phyloP scores from a whole-genome alignment of 2,888 invertebrate genomes.

The Tineola bisselliella region DNA sequence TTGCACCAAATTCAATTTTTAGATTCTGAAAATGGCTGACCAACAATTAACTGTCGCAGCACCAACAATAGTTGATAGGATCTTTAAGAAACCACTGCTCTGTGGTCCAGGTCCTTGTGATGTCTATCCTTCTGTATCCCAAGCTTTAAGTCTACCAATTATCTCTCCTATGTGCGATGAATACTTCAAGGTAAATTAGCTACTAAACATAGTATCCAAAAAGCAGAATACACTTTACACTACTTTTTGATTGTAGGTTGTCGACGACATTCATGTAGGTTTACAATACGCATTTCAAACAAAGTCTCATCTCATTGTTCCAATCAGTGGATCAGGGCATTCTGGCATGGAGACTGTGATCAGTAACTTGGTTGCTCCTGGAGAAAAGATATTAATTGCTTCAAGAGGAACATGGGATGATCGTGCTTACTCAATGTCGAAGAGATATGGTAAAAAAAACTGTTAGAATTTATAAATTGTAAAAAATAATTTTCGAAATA shows the following conservation, averaged over 20 bases:
- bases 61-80: slow-evolving; percentile 39
- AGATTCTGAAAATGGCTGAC: slow-evolving; percentile 23
- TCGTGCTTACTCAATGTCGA: slow-evolving; percentile 79
- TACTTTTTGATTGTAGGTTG: slow-evolving; percentile 70
- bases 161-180: slow-evolving; percentile 46
- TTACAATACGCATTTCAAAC: slow-evolving; percentile 91
- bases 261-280: slow-evolving; percentile 84
- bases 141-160: slow-evolving; percentile 38
- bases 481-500: not conserved
- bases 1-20: not conserved
- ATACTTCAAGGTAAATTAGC: slow-evolving; percentile 33
- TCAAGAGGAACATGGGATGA: slow-evolving; percentile 87
- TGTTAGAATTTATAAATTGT: too few species aligned
- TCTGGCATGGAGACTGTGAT: slow-evolving; percentile 85
- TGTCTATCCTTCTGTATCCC: slow-evolving; percentile 44
- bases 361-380: slow-evolving; percentile 80
- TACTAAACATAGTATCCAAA: too few species aligned
- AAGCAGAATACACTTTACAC: too few species aligned
- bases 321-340: slow-evolving; percentile 81
- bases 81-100: slow-evolving; percentile 33
- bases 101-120: slow-evolving; percentile 55
- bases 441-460: slow-evolving; percentile 74
- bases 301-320: slow-evolving; percentile 78
- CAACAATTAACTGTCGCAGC: slow-evolving; percentile 31
- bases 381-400: slow-evolving; percentile 78